Conservation (phyloP, 1,140 invertebrate genomes). For the Campoletis sonorensis region DNA sequence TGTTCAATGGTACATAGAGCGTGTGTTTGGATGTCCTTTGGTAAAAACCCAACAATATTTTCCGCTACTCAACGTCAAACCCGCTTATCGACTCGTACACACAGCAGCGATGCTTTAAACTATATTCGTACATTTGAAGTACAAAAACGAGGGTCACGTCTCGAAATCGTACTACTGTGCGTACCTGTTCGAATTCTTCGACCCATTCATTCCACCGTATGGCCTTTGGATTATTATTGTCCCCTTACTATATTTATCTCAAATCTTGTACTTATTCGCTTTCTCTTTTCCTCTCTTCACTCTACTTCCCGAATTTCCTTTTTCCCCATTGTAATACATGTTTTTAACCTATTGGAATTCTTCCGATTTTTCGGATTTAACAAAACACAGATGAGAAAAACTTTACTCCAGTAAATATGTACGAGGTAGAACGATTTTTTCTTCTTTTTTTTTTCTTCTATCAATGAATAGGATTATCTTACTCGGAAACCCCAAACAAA, state of each 20-base stretch:
- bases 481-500: too few species aligned
- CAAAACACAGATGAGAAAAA: neutral
- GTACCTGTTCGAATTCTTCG: slow-evolving; percentile 1
- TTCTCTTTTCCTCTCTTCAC: neutral
- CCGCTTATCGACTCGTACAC: slow-evolving; percentile 50
- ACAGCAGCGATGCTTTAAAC: neutral
- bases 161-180: neutral
- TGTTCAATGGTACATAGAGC: neutral
- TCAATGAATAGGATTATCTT: too few species aligned
- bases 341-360: neutral
- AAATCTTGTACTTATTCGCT: slow-evolving; percentile 31
- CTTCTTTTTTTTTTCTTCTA: too few species aligned
- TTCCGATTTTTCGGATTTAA: slow-evolving; percentile 57
- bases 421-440: too few species aligned
- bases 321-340: neutral
- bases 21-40: slow-evolving; percentile 31
- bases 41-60: slow-evolving; percentile 56
- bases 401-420: too few species aligned
- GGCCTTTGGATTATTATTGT: slow-evolving; percentile 65
- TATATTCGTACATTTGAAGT: neutral
- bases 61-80: slow-evolving; percentile 64
- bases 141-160: neutral
- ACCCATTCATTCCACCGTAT: slow-evolving; percentile 15
- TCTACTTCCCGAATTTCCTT: neutral
- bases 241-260: slow-evolving; percentile 68